Percentiles rank a stretch among this genome's conserved stretches.
These are phyloP conservation scores for Oxygymnocypris stewartii DNA, from an alignment of 2,113 vertebrate species.

Conservation along the genomic window DNA sequence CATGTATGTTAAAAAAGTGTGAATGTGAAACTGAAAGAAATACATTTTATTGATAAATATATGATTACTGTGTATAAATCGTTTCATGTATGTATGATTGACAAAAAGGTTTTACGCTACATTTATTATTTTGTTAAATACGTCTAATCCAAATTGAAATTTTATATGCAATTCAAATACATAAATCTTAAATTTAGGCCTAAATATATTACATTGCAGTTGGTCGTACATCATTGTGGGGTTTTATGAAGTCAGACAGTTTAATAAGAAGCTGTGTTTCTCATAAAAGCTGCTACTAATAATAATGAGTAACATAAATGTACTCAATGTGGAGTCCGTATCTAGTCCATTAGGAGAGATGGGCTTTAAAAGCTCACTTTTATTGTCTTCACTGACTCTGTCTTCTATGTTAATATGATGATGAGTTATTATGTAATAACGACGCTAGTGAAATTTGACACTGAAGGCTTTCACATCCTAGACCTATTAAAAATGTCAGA, in stretches of 20 bases:
- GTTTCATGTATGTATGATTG: not conserved
- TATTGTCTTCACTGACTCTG: conserved; percentile 53
- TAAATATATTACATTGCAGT: not conserved
- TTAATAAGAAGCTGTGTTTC: conserved; percentile 20
- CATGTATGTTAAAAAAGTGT: not conserved
- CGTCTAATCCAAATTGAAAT: not conserved
- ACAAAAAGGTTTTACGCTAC: not conserved
- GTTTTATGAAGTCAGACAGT: not conserved
- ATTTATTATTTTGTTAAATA: not conserved
- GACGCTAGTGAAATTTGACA: conserved; percentile 58
- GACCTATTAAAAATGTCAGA: conserved; percentile 11
- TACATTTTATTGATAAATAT: not conserved
- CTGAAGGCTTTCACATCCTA: conserved; percentile 44
- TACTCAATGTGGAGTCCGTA: conserved; percentile 31
- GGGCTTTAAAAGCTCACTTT: conserved; percentile 55
- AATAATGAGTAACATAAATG: conserved; percentile 16
- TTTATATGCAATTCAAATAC: not conserved
- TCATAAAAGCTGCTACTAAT: conserved; percentile 13
- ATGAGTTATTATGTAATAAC: conserved; percentile 69
- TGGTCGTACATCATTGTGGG: not conserved
- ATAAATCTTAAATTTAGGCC: not conserved
- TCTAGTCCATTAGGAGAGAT: conserved; percentile 56
- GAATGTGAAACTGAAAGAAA: not conserved
- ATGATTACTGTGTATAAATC: not conserved
- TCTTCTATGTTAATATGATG: conserved; percentile 58